A percentile compares a stretch with the other conserved stretches of the same genome.
Conservation (phyloP, 2,888 invertebrate species). For the Timema cristinae region DNA sequence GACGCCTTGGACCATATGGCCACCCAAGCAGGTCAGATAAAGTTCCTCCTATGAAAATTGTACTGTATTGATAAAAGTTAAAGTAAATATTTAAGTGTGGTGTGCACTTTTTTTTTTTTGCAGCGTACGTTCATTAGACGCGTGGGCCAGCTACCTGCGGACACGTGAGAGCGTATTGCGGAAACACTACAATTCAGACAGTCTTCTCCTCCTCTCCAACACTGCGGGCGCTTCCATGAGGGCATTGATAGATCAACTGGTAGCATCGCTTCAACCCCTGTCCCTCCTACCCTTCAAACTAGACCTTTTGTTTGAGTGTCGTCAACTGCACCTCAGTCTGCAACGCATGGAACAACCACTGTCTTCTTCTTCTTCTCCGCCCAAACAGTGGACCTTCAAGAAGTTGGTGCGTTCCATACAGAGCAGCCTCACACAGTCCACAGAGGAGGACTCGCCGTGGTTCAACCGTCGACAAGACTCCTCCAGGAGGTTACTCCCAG, state of each 20-base stretch:
- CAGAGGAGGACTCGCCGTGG: constrained; percentile 23
- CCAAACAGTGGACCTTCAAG: constrained; percentile 44
- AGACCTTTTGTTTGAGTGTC: constrained; percentile 74
- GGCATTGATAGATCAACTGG: constrained; percentile 64
- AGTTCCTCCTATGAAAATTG: too few species aligned
- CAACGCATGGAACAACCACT: constrained; percentile 61
- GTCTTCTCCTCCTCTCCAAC: constrained; percentile 63
- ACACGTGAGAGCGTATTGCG: constrained; percentile 76
- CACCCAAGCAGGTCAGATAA: too few species aligned
- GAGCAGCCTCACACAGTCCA: constrained; percentile 45
- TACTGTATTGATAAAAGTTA: too few species aligned
- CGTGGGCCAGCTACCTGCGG: constrained; percentile 83
- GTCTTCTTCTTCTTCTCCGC: constrained; percentile 45
- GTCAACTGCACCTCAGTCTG: constrained; percentile 70
- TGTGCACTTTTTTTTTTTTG: constrained; percentile 31
- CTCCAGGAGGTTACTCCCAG: constrained; percentile 45
- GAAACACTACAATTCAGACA: constrained; percentile 73
- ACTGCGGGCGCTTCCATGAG: constrained; percentile 55
- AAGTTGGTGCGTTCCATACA: constrained; percentile 57
- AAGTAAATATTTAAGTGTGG: too few species aligned
- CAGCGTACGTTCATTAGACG: constrained; percentile 81
- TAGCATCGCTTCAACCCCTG: constrained; percentile 73
- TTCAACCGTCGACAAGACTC: constrained; percentile 13
- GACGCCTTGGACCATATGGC: too few species aligned
- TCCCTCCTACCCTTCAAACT: constrained; percentile 76